Evolutionary conservation across 1,140 invertebrate genomes (phyloP).

Genomic region (Oncopodura yosiiana): DNA sequence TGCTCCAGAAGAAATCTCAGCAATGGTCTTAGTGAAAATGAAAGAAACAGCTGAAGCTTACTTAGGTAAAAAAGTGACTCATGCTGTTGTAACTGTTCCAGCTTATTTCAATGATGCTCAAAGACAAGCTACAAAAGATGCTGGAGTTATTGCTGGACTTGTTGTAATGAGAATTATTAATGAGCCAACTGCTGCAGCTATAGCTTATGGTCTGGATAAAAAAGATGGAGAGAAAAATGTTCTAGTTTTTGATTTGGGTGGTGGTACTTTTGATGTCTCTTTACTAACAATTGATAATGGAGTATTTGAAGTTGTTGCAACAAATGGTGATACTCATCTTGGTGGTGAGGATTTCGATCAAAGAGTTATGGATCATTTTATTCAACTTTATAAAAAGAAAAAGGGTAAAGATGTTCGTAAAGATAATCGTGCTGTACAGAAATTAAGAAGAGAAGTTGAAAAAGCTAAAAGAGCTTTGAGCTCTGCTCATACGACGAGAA

Average conservation of each 20-base stretch:
- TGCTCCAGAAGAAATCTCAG: constrained; percentile 45
- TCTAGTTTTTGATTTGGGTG: constrained; percentile 38
- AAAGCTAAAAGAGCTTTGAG: constrained; percentile 94
- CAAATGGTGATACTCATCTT: constrained; percentile 50
- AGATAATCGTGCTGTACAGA: constrained; percentile 64
- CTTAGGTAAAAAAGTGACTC: constrained; percentile 39
- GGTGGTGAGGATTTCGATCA: constrained; percentile 53
- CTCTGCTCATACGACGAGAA: constrained; percentile 46
- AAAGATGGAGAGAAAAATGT: constrained; percentile 27
- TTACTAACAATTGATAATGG: constrained; percentile 32
- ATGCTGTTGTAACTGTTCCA: constrained; percentile 43
- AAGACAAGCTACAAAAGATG: constrained; percentile 35
- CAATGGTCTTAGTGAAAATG: constrained; percentile 45
- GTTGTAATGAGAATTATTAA: constrained; percentile 42
- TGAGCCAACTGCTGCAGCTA: constrained; percentile 41
- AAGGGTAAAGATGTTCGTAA: constrained; percentile 69
- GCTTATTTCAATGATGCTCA: constrained; percentile 44
- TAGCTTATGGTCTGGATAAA: constrained; percentile 41
- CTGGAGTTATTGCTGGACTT: constrained; percentile 38
- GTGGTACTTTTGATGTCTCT: constrained; percentile 41
- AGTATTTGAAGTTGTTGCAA: constrained; percentile 45
- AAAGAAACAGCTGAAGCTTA: constrained; percentile 33
- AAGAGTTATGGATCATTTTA: constrained; percentile 53
- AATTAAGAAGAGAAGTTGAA: constrained; percentile 90
- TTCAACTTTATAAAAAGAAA: constrained; percentile 59